Conservation (phyloP, 2,113 vertebrate genomes). For the Origma solitaria region DNA sequence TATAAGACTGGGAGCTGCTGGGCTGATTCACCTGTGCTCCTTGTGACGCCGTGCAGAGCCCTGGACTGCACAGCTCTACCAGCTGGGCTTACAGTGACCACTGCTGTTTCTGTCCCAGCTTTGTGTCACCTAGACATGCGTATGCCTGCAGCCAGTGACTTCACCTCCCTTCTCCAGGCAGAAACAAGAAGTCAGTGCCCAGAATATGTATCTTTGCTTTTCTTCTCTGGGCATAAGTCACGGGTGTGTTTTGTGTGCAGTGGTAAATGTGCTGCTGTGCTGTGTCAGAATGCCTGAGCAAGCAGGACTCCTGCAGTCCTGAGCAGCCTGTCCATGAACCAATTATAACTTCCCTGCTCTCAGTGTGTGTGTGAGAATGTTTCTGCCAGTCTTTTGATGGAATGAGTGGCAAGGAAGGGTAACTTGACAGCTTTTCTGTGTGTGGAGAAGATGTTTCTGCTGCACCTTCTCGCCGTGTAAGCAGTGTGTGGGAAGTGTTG, state of each 20-base stretch:
- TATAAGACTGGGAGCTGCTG: neutral
- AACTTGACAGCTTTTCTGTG: neutral
- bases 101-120: neutral
- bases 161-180: neutral
- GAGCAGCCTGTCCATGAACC: neutral
- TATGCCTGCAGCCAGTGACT: neutral
- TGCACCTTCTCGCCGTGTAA: accelerated
- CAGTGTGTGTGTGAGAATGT: neutral
- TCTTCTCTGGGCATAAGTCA: neutral
- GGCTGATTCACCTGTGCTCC: neutral
- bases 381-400: neutral
- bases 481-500: neutral
- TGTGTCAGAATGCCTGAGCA: neutral
- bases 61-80: neutral
- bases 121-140: neutral
- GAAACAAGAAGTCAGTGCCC: neutral
- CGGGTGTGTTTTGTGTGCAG: accelerated
- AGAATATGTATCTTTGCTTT: neutral
- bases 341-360: neutral
- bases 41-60: neutral
- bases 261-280: neutral
- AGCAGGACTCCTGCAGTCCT: neutral
- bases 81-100: neutral
- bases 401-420: neutral
- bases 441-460: neutral